A percentile compares a stretch with the other conserved stretches of the same genome.
Conservation (phyloP, 2,113 vertebrate genomes). For the Antechinus flavipes region DNA sequence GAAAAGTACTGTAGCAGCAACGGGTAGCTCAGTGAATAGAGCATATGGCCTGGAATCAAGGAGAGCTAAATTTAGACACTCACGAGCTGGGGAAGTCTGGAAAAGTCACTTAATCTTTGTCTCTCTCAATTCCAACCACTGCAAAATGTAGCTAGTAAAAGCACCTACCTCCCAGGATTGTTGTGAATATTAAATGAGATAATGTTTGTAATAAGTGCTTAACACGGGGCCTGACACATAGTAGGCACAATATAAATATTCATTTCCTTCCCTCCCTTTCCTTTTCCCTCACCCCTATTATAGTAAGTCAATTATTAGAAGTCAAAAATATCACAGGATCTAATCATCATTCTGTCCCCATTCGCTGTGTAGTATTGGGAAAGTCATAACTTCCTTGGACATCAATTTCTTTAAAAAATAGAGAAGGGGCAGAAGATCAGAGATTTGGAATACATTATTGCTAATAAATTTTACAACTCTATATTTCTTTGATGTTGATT, state of each 20-base stretch:
- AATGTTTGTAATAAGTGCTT: neutral
- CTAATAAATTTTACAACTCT: neutral
- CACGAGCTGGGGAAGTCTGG: neutral
- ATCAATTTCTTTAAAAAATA: neutral
- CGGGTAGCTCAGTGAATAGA: neutral
- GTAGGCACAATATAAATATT: neutral
- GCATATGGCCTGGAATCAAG: neutral
- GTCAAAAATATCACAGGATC: neutral
- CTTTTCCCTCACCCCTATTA: neutral
- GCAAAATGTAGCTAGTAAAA: neutral
- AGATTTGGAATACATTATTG: neutral
- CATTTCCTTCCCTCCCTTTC: neutral
- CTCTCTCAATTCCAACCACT: neutral
- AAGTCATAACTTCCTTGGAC: neutral
- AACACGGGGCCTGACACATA: neutral
- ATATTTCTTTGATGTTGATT: neutral
- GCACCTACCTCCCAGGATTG: neutral
- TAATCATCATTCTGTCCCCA: neutral
- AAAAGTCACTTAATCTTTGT: neutral
- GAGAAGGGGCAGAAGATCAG: neutral
- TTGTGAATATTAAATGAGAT: neutral
- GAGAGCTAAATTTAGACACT: neutral
- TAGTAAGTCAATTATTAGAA: neutral
- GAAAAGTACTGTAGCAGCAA: constrained; percentile 16
- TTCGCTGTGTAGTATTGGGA: neutral